These are phyloP conservation scores for Suricata suricatta DNA, from an alignment of 2,113 vertebrate genomes.

Conservation along the genomic window DNA sequence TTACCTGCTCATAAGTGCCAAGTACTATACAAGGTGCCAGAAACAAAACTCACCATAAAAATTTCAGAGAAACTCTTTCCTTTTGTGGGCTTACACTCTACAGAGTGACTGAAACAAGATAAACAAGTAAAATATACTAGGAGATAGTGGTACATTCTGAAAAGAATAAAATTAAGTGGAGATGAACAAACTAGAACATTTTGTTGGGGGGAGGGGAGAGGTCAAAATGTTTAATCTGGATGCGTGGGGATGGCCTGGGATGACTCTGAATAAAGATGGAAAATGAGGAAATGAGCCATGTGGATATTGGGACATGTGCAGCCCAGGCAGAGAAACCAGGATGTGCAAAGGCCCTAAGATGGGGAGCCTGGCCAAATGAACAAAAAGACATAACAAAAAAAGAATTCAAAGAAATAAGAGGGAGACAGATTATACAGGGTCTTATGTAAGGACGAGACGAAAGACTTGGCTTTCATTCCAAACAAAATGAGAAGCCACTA, in stretches of 20 bases:
- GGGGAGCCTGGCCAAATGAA: not conserved
- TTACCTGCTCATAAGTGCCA: not conserved
- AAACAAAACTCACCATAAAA: not conserved
- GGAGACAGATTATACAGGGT: not conserved
- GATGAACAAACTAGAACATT: not conserved
- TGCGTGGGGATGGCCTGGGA: not conserved
- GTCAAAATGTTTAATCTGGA: not conserved
- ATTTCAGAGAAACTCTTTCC: not conserved
- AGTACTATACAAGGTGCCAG: not conserved
- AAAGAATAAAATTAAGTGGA: not conserved
- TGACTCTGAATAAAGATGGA: not conserved
- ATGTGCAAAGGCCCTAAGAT: not conserved
- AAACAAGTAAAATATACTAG: not conserved
- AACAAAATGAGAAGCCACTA: not conserved
- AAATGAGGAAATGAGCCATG: not conserved
- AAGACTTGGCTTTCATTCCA: not conserved
- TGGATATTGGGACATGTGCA: not conserved
- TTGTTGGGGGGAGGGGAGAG: fast-evolving
- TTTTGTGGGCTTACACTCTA: not conserved
- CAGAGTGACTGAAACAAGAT: not conserved
- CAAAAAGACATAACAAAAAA: not conserved
- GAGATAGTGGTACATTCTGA: not conserved
- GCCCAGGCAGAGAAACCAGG: not conserved
- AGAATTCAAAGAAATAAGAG: not conserved
- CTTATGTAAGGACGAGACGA: not conserved